Conservation (phyloP, 92 coral and sea anemone species). For the Ricordea florida region DNA sequence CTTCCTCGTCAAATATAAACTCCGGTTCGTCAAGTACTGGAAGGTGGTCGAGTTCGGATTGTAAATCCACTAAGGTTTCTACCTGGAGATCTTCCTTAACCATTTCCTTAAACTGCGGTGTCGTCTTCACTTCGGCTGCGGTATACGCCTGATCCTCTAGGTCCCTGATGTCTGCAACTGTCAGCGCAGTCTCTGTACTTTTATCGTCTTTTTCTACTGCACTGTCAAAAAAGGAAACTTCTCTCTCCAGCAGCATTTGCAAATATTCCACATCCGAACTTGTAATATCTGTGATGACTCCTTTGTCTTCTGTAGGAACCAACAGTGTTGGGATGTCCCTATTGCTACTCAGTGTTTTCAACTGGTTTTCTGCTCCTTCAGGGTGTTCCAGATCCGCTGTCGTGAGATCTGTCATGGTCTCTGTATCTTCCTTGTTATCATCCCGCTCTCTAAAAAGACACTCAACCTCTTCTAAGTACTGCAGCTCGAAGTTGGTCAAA, state of each 20-base stretch:
- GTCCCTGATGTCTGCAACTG: constrained; percentile 30
- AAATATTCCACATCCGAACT: constrained; percentile 61
- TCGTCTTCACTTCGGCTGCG: not conserved
- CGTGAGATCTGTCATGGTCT: constrained; percentile 76
- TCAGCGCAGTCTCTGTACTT: constrained; percentile 53
- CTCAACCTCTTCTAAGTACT: constrained; percentile 47
- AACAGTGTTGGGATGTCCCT: constrained; percentile 29
- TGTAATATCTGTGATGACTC: constrained; percentile 58
- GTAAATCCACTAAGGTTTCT: constrained; percentile 8
- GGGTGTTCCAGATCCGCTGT: constrained; percentile 62
- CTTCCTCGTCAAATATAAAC: constrained; percentile 21
- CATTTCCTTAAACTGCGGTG: not conserved
- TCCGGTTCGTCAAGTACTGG: constrained; percentile 38
- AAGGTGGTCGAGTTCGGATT: constrained; percentile 15
- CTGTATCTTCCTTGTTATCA: constrained; percentile 23
- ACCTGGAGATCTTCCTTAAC: not conserved
- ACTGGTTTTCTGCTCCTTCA: constrained; percentile 64
- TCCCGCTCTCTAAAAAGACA: constrained; percentile 18
- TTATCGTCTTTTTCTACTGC: constrained; percentile 16
- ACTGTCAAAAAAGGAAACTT: not conserved
- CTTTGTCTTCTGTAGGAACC: constrained; percentile 43
- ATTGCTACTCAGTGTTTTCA: constrained; percentile 18
- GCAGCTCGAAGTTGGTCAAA: constrained; percentile 27
- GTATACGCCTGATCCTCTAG: constrained; percentile 61
- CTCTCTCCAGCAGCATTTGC: constrained; percentile 31